A percentile compares a stretch with the other conserved stretches of the same genome.
These are phyloP conservation scores for Amphilophus citrinellus DNA, from an alignment of 2,113 vertebrate species.

Conservation along the genomic window DNA sequence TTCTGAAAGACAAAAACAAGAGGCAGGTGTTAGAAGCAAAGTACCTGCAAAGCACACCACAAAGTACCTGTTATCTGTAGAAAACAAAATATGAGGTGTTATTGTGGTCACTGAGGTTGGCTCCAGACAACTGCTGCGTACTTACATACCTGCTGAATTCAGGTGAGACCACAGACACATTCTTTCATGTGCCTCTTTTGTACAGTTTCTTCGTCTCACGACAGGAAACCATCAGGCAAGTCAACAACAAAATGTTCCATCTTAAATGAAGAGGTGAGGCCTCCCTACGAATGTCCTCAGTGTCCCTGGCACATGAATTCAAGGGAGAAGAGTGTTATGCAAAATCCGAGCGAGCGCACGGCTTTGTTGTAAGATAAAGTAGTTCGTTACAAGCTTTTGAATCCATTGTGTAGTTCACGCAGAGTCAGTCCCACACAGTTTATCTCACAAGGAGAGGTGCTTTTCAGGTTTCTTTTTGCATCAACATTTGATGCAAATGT, in stretches of 20 bases:
- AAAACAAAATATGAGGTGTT: slow-evolving; percentile 58
- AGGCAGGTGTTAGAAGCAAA: not conserved
- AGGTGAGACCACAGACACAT: slow-evolving; percentile 74
- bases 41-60: not conserved
- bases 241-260: slow-evolving; percentile 55
- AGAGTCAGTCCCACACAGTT: not conserved
- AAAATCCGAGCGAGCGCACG: not conserved
- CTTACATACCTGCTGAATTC: slow-evolving; percentile 66
- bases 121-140: slow-evolving; percentile 39
- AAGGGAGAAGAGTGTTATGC: not conserved
- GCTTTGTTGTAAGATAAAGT: not conserved
- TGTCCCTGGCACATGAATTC: not conserved
- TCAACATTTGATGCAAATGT: not conserved
- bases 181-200: slow-evolving; percentile 12
- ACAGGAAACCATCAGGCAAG: slow-evolving; percentile 74
- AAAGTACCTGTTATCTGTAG: not conserved
- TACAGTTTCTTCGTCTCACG: slow-evolving; percentile 53
- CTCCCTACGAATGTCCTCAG: not conserved
- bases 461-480: not conserved
- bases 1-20: not conserved
- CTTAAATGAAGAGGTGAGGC: not conserved
- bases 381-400: not conserved
- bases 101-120: slow-evolving; percentile 73
- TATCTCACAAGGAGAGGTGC: not conserved
- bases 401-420: not conserved